Conservation (phyloP, 1,140 invertebrate genomes). For the Drosophila kepulauana region DNA sequence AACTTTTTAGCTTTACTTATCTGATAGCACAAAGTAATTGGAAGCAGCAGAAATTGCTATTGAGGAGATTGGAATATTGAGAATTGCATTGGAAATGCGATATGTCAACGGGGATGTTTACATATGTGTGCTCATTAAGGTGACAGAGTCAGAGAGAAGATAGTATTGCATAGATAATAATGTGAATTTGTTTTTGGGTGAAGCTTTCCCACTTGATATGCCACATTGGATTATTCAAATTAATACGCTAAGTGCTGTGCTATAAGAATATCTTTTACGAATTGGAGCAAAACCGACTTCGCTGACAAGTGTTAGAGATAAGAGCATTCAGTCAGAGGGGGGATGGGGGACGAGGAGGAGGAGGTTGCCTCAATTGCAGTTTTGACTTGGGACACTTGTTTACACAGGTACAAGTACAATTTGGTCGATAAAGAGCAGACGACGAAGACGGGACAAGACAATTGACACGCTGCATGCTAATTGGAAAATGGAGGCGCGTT, state of each 20-base stretch:
- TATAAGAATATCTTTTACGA: slow-evolving; percentile 63
- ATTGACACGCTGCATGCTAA: slow-evolving; percentile 63
- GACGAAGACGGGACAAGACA: slow-evolving; percentile 14
- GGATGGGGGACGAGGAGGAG: too few species aligned
- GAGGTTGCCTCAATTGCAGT: neutral
- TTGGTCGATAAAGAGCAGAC: neutral
- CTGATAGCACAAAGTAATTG: too few species aligned
- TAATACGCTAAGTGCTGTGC: slow-evolving; percentile 51
- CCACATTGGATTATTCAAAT: slow-evolving; percentile 39
- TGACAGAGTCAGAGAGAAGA: neutral
- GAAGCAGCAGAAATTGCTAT: too few species aligned
- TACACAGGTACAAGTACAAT: slow-evolving; percentile 8
- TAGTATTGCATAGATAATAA: slow-evolving; percentile 5
- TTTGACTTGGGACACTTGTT: slow-evolving; percentile 12
- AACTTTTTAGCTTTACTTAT: too few species aligned
- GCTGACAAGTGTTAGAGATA: slow-evolving; percentile 23
- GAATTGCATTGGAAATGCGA: slow-evolving; percentile 1
- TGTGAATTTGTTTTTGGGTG: neutral
- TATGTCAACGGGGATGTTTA: neutral
- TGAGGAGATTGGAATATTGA: too few species aligned
- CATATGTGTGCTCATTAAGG: neutral
- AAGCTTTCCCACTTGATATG: slow-evolving; percentile 40
- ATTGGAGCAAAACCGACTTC: slow-evolving; percentile 69
- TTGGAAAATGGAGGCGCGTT: slow-evolving; percentile 58
- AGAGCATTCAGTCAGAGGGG: slow-evolving; percentile 1